Evolutionary conservation across 2,888 invertebrate genomes (phyloP).

Genomic region (Drosophila melanosoma): DNA sequence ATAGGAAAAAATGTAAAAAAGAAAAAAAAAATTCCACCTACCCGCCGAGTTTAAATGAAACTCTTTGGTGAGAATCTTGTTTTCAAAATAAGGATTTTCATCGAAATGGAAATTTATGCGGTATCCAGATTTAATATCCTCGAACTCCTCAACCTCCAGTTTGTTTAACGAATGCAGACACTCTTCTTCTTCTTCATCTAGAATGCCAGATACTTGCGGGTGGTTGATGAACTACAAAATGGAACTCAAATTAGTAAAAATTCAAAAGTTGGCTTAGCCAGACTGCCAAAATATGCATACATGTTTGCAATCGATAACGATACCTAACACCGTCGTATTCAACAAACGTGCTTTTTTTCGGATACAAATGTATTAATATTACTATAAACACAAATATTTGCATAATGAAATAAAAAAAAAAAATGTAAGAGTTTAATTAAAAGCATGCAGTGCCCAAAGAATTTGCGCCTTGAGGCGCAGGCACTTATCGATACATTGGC

Average conservation of each 20-base stretch:
- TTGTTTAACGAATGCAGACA: conserved; percentile 89
- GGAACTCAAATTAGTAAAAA: conserved; percentile 13
- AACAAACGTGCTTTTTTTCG: not conserved
- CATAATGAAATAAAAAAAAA: not conserved
- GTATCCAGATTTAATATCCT: conserved; percentile 94
- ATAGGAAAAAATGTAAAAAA: not conserved
- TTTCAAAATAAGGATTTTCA: conserved; percentile 93
- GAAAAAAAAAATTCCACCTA: conserved; percentile 52
- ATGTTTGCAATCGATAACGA: conserved; percentile 10
- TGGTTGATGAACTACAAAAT: conserved; percentile 90
- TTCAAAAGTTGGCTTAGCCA: conserved; percentile 1
- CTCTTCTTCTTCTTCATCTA: conserved; percentile 94
- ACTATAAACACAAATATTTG: not conserved
- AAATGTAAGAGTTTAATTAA: conserved; percentile 1
- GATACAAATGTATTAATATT: not conserved
- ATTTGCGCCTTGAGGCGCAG: conserved; percentile 27
- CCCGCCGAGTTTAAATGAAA: conserved; percentile 86
- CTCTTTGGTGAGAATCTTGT: conserved; percentile 91
- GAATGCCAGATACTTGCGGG: conserved; percentile 92
- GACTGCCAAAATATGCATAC: not conserved
- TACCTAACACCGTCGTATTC: not conserved
- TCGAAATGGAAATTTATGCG: conserved; percentile 91
- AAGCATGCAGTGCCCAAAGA: not conserved
- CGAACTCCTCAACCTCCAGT: conserved; percentile 93
- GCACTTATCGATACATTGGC: conserved; percentile 61